Evolutionary conservation across 1,140 invertebrate species (phyloP), one percentile per base, ranked within the genome.

Genomic region (Riptortus pedestris): DNA sequence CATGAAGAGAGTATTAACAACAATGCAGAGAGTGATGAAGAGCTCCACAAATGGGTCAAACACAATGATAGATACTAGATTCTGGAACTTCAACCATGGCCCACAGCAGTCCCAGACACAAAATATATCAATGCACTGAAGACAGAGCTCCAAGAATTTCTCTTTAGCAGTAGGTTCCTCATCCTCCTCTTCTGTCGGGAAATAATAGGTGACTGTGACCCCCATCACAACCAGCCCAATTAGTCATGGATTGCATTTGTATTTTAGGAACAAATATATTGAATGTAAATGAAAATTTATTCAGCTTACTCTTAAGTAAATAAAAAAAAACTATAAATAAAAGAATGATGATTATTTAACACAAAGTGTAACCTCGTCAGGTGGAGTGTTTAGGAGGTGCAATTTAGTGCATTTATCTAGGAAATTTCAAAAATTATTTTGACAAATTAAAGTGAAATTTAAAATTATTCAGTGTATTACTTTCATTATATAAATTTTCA

Each of bases 1-100:
- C 95, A 98, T 98, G 78, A 98, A 98, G 63, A 95, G 79, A 0
- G 96, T 98, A 74, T 98, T 98, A 67, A 96, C 90, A 60, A 97
- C 90, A 77, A 98, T 98, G 77, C 94, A 98, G 45, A 98, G 80
- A 7, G 94, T 98, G 74, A 98, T 98, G 77, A 98, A 97, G 66
- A 98, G 80, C 75, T 98, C 96, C 67, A 97, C 91, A 74, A 98
- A 98, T 5, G 95, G 93, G 81, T 98, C 94, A 77, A 97, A 95
- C 61, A 98, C 94, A 69, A 98, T 79, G 16, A 96, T 77, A 1
- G 86, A 83, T n/a, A 96, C 83, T 75, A 87, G 86, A 74, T 93
- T 87, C 79, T 95, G 90, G 73, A 96, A 83, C 74, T 86, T 87
- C 65, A 93, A 79, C 90, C 93, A 96, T 68, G 85, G 80, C 79